Evolutionary conservation across 2,797 vertebrate species (phyloP).

Genomic region (Lacerta bilineata): DNA sequence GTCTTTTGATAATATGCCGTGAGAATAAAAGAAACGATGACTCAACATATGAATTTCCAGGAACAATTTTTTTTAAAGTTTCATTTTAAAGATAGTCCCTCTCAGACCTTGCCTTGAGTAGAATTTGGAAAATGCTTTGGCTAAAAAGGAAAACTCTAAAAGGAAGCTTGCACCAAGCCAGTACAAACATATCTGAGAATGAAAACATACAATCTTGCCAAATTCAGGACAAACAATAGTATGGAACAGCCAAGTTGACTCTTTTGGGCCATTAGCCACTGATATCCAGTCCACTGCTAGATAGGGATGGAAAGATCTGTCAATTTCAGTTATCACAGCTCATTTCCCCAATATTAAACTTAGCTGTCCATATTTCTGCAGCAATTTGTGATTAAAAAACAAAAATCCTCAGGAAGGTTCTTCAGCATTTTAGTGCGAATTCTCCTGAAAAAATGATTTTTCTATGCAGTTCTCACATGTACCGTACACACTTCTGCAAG

Average conservation of each 20-base stretch:
- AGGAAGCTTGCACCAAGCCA: not conserved
- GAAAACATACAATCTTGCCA: not conserved
- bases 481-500: too few species aligned
- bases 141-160: not conserved
- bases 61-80: not conserved
- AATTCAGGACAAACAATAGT: not conserved
- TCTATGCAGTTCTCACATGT: too few species aligned
- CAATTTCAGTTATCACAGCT: too few species aligned
- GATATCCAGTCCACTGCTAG: not conserved
- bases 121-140: not conserved
- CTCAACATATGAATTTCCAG: conserved; percentile 1
- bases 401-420: too few species aligned
- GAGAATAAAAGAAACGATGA: too few species aligned
- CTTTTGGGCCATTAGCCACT: not conserved
- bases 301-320: not conserved
- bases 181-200: conserved; percentile 15
- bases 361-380: too few species aligned
- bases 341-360: too few species aligned
- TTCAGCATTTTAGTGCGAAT: not conserved
- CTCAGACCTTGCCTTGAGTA: not conserved
- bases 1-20: not conserved
- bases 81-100: not conserved
- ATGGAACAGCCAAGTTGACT: not conserved
- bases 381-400: too few species aligned
- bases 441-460: too few species aligned